These are phyloP conservation scores for Malurus alboscapulatus DNA, from an alignment of 2,113 vertebrate genomes.

Conservation along the genomic window DNA sequence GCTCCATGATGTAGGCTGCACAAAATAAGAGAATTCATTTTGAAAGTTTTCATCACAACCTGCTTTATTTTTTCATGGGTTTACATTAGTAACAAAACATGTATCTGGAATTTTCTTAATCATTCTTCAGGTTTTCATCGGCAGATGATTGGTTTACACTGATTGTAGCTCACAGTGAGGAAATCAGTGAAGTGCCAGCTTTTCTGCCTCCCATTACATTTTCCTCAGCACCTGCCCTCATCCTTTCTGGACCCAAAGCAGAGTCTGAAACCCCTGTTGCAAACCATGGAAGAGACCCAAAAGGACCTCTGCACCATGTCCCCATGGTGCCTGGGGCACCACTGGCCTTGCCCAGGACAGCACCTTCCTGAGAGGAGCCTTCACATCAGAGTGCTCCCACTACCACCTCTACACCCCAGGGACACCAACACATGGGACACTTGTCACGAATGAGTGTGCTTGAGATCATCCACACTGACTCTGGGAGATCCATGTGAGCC, in stretches of 20 bases:
- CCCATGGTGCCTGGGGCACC: background rate
- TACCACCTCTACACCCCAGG: background rate
- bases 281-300: background rate
- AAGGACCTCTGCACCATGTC: background rate
- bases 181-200: background rate
- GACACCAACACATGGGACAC: background rate
- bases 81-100: constrained; percentile 19
- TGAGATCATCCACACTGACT: too few species aligned
- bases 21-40: background rate
- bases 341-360: background rate
- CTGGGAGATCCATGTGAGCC: accelerated
- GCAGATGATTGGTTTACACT: background rate
- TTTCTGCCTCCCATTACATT: background rate
- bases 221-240: background rate
- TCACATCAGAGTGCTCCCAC: accelerated
- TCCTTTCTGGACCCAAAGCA: background rate
- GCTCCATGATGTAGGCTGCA: constrained; percentile 17
- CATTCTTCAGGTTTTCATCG: background rate
- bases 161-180: background rate
- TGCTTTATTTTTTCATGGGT: background rate
- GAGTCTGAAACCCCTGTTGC: background rate
- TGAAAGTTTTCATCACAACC: constrained; percentile 9
- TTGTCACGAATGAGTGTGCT: too few species aligned
- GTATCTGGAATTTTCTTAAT: background rate
- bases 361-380: background rate